These are phyloP conservation scores for Rhineura floridana DNA, from an alignment of 2,113 vertebrate species.

Conservation along the genomic window DNA sequence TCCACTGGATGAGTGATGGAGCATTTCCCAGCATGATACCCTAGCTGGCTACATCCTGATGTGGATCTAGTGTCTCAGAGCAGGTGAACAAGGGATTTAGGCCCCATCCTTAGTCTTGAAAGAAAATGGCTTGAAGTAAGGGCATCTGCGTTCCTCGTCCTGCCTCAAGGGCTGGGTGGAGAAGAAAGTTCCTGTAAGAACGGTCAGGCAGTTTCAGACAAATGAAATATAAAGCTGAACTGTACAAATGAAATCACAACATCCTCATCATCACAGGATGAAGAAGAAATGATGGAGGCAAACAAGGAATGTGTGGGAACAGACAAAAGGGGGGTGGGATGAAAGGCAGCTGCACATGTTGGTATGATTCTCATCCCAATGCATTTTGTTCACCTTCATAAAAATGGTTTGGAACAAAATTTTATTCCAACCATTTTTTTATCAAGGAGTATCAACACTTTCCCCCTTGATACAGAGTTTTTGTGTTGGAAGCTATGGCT, in stretches of 20 bases:
- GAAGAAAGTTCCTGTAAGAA: rapidly evolving
- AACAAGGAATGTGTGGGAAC: neutral
- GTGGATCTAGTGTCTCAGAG: neutral
- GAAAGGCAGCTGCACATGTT: neutral
- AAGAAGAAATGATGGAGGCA: too few species aligned
- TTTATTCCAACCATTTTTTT: neutral
- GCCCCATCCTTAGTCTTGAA: neutral
- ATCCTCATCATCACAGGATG: conserved; percentile 9
- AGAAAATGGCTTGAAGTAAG: neutral
- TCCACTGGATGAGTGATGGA: neutral
- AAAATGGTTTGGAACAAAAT: neutral
- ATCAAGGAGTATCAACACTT: neutral
- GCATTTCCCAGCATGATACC: neutral
- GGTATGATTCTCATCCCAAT: neutral
- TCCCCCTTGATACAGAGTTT: neutral
- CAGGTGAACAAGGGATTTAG: neutral
- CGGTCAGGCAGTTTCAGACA: rapidly evolving
- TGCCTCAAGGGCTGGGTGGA: neutral
- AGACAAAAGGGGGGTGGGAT: neutral
- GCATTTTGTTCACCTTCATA: neutral
- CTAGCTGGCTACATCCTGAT: neutral
- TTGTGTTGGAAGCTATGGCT: neutral
- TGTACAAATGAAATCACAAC: conserved; percentile 38
- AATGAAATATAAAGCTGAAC: neutral
- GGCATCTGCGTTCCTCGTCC: neutral